phyloP scores from a whole-genome alignment of 2,888 invertebrate genomes.

The Dromius quadrimaculatus region DNA sequence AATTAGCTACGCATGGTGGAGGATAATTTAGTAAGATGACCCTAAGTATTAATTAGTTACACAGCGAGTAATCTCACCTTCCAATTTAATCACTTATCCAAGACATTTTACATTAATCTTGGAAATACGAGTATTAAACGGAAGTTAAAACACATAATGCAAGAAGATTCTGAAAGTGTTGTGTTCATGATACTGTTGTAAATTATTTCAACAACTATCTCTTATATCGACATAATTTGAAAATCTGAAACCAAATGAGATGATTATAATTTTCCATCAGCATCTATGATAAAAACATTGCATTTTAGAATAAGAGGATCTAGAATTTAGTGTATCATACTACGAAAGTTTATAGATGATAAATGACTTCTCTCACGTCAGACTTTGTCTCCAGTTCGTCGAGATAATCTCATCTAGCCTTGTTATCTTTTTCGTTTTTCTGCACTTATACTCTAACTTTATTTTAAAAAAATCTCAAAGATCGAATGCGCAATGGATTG shows the following conservation, averaged over 20 bases:
- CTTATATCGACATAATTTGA: too few species aligned
- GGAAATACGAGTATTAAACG: too few species aligned
- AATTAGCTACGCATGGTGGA: conserved; percentile 23
- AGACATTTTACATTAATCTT: too few species aligned
- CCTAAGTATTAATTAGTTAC: conserved; percentile 26
- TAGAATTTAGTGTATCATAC: neutral
- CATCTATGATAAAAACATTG: conserved; percentile 39
- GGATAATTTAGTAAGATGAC: conserved; percentile 32
- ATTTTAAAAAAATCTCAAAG: too few species aligned
- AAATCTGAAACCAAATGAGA: too few species aligned
- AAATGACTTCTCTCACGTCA: conserved; percentile 39
- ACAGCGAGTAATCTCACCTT: conserved; percentile 24
- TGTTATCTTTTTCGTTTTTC: conserved; percentile 42
- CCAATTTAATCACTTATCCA: conserved; percentile 31
- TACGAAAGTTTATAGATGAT: conserved; percentile 22
- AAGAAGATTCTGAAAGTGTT: too few species aligned
- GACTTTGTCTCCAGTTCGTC: conserved; percentile 1
- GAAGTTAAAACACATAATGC: too few species aligned
- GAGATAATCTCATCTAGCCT: conserved; percentile 23
- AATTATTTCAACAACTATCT: too few species aligned
- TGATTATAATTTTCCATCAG: too few species aligned
- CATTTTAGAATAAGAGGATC: neutral
- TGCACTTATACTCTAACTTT: too few species aligned
- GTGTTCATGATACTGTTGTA: too few species aligned
- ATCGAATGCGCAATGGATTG: too few species aligned